phyloP scores from a whole-genome alignment of 2,113 vertebrate species.

The Clupea harengus region DNA sequence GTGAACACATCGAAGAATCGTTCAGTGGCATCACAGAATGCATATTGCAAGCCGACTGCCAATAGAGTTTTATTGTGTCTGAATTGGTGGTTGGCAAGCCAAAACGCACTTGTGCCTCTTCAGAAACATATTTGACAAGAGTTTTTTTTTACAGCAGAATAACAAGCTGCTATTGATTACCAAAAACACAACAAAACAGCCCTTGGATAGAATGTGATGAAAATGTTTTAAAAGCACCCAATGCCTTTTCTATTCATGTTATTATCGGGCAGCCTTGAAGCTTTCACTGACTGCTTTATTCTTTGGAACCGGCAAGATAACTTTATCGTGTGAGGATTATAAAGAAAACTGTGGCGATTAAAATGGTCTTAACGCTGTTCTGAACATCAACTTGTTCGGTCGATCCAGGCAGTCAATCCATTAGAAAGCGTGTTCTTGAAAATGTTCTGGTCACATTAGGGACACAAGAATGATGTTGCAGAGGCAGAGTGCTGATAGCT shows the following conservation, averaged over 20 bases:
- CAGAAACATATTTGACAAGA: background rate
- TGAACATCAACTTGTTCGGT: background rate
- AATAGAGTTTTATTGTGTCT: conserved; percentile 12
- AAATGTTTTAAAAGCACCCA: background rate
- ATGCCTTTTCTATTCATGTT: background rate
- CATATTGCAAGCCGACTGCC: background rate
- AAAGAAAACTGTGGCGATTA: background rate
- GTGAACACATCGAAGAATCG: background rate
- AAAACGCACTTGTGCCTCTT: background rate
- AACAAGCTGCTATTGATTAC: background rate
- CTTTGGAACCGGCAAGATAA: background rate
- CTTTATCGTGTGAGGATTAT: background rate
- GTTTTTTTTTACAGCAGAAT: background rate
- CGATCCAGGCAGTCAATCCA: background rate
- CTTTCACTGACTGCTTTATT: background rate
- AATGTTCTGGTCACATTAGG: too few species aligned
- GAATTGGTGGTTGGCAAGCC: background rate
- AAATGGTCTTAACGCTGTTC: background rate
- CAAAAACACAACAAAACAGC: background rate
- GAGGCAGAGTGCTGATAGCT: background rate
- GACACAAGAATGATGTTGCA: too few species aligned
- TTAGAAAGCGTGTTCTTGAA: too few species aligned
- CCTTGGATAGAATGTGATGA: background rate
- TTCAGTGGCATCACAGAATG: background rate
- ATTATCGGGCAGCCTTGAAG: background rate